Evolutionary conservation across 2,888 invertebrate species (phyloP).

Genomic region (Bugula neritina): DNA sequence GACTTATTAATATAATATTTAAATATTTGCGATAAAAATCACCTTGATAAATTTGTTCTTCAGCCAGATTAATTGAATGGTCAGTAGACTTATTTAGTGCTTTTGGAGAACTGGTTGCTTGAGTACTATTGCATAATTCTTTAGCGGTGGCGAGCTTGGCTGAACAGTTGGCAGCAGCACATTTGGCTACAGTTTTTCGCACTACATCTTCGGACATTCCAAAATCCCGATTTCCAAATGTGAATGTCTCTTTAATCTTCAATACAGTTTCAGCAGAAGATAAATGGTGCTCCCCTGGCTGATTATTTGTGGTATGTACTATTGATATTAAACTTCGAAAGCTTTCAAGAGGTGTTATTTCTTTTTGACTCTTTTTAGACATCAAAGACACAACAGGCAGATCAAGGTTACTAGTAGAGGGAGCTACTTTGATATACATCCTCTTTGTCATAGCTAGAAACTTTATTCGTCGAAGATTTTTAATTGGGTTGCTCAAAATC

Average conservation of each 20-base stretch:
- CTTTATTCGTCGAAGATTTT: background rate
- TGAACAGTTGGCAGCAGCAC: background rate
- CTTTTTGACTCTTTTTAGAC: slow-evolving; percentile 7
- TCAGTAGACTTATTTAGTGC: too few relatives aligned
- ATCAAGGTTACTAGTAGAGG: background rate
- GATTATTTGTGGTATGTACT: background rate
- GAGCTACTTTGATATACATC: background rate
- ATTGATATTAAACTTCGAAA: background rate
- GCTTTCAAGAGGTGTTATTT: background rate
- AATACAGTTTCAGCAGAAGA: background rate
- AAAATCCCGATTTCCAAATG: background rate
- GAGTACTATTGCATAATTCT: too few relatives aligned
- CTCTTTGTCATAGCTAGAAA: background rate
- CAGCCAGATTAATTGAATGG: too few relatives aligned
- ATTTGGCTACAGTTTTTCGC: background rate
- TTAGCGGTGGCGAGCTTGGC: too few relatives aligned
- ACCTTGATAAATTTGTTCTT: too few relatives aligned
- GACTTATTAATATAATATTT: too few relatives aligned
- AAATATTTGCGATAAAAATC: too few relatives aligned
- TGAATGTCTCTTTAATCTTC: background rate
- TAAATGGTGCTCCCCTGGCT: background rate
- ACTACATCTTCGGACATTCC: slow-evolving; percentile 15
- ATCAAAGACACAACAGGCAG: background rate
- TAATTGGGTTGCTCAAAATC: background rate
- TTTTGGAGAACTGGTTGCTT: too few relatives aligned